Evolutionary conservation across 2,113 vertebrate genomes (phyloP).

Genomic region (Miniopterus natalensis): DNA sequence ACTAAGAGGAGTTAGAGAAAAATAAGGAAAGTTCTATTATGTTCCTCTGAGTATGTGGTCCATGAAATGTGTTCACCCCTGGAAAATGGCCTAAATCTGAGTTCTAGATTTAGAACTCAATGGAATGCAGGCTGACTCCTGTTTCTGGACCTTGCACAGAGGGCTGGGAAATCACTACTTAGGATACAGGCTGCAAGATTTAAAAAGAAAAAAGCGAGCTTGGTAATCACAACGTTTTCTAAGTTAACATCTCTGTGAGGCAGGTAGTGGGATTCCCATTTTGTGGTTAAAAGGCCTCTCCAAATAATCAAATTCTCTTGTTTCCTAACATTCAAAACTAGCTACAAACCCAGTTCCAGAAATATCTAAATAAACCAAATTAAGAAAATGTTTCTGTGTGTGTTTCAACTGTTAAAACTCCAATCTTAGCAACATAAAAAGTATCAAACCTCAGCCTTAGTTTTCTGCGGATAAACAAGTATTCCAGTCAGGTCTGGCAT

Average conservation of each 20-base stretch:
- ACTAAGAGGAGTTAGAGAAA: background rate
- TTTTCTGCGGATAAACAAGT: background rate
- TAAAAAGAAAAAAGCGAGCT: background rate
- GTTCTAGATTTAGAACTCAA: background rate
- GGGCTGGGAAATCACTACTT: background rate
- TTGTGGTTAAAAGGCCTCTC: background rate
- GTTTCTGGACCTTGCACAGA: background rate
- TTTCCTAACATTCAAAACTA: background rate
- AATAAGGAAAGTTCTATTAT: background rate
- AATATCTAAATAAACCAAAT: background rate
- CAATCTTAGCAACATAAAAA: background rate
- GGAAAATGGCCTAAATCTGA: background rate
- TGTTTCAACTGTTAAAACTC: background rate
- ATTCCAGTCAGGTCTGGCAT: background rate
- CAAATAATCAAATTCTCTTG: slow-evolving; percentile 2
- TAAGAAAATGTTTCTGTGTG: background rate
- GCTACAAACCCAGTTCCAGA: background rate
- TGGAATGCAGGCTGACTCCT: background rate
- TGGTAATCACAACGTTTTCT: background rate
- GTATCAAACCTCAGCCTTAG: background rate
- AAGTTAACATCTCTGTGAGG: background rate
- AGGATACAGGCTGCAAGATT: background rate
- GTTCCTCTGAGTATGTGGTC: background rate
- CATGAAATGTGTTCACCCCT: background rate
- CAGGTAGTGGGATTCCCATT: background rate